Evolutionary conservation across 2,888 invertebrate species (phyloP).

Genomic region (Hyles lineata): DNA sequence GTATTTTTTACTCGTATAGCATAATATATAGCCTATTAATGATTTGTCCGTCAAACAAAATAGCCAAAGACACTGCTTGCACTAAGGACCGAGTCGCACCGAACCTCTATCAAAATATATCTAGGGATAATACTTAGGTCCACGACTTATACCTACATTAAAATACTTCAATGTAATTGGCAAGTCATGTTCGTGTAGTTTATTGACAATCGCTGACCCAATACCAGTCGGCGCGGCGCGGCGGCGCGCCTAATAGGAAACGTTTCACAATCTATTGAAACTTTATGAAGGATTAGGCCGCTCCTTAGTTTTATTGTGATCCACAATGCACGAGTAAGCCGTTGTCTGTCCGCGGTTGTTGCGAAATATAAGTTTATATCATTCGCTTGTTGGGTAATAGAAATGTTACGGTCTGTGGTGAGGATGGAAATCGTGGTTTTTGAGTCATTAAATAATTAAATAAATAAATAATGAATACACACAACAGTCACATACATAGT

Average conservation of each 20-base stretch:
- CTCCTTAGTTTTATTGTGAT: constrained; percentile 18
- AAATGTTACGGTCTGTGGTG: not conserved
- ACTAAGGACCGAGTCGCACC: too few relatives aligned
- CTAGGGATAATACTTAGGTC: not conserved
- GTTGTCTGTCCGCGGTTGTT: not conserved
- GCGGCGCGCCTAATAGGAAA: constrained; percentile 13
- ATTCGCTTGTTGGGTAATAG: not conserved
- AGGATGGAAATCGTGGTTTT: not conserved
- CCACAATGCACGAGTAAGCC: constrained; percentile 7
- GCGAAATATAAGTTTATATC: not conserved
- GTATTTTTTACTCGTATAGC: too few relatives aligned
- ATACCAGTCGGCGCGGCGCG: not conserved
- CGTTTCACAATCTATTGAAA: constrained; percentile 19
- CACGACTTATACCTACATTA: not conserved
- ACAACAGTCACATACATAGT: too few relatives aligned
- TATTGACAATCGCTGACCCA: constrained; percentile 17
- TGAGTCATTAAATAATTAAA: too few relatives aligned
- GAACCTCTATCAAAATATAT: too few relatives aligned
- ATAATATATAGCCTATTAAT: too few relatives aligned
- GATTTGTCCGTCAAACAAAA: too few relatives aligned
- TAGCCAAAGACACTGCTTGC: too few relatives aligned
- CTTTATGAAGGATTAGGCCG: constrained; percentile 7
- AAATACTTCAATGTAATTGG: not conserved
- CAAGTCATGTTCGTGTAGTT: not conserved
- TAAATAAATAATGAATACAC: too few relatives aligned